Percentiles rank a stretch among this genome's conserved stretches.
These are phyloP conservation scores for Phrynocephalus versicolor DNA, from an alignment of 2,113 vertebrate genomes.

Conservation along the genomic window DNA sequence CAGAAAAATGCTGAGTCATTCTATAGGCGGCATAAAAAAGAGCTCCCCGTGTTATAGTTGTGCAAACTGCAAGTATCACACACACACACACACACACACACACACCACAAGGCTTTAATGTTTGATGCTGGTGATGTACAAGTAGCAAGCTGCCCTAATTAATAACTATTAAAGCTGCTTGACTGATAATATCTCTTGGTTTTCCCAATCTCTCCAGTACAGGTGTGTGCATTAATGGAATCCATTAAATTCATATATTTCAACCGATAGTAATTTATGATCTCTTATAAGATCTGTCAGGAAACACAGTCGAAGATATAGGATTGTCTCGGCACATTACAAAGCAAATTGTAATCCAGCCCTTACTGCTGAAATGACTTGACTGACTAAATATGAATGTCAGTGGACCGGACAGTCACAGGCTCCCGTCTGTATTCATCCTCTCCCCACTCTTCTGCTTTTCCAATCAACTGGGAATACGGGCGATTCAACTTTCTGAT, in stretches of 20 bases:
- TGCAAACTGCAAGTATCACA: constrained; percentile 46
- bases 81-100: too few species aligned
- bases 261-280: constrained; percentile 81
- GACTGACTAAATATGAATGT: constrained; percentile 71
- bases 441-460: neutral
- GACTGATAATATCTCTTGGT: constrained; percentile 77
- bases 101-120: constrained; percentile 58
- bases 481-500: constrained; percentile 62
- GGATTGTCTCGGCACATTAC: constrained; percentile 74
- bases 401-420: constrained; percentile 57
- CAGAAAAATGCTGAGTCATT: constrained; percentile 51
- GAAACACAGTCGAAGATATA: constrained; percentile 74
- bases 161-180: constrained; percentile 81
- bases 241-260: constrained; percentile 83
- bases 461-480: constrained; percentile 44
- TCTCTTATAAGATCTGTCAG: constrained; percentile 81
- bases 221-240: constrained; percentile 79
- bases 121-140: constrained; percentile 63
- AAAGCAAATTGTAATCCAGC: constrained; percentile 63
- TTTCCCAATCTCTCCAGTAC: constrained; percentile 76
- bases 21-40: constrained; percentile 36
- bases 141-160: constrained; percentile 76
- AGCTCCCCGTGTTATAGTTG: constrained; percentile 45
- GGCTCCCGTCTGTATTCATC: constrained; percentile 27
- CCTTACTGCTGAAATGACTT: constrained; percentile 64